Percentiles rank a stretch among this genome's conserved stretches.
phyloP scores from a whole-genome alignment of 2,113 vertebrate genomes.

The Pseudorhombus dupliciocellatus region DNA sequence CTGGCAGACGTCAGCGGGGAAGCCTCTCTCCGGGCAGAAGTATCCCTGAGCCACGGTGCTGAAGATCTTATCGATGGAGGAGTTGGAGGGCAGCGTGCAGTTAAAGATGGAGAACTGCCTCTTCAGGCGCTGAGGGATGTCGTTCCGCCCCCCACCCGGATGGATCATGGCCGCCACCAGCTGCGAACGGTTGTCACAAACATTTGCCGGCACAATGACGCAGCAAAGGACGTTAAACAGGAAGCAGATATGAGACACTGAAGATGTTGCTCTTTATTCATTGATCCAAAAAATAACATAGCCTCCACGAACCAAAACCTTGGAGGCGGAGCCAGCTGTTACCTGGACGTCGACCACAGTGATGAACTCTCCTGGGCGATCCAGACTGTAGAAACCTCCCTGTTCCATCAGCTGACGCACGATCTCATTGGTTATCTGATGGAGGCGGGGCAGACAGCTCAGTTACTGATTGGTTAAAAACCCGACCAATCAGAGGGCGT shows the following conservation, averaged over 20 bases:
- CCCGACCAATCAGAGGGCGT: constrained; percentile 7
- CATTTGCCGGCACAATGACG: no score
- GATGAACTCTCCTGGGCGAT: constrained; percentile 86
- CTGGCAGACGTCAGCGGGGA: constrained; percentile 72
- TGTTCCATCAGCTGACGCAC: constrained; percentile 90
- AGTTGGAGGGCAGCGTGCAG: constrained; percentile 85
- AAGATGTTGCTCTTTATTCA: no score
- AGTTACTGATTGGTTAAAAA: not conserved
- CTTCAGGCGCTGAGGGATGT: constrained; percentile 88
- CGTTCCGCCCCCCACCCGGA: constrained; percentile 86
- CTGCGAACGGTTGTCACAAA: constrained; percentile 29
- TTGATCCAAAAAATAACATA: no score
- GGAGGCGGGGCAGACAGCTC: not conserved
- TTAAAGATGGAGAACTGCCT: constrained; percentile 87
- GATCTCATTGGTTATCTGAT: constrained; percentile 88
- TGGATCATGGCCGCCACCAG: constrained; percentile 89
- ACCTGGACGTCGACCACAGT: constrained; percentile 82
- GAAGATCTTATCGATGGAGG: constrained; percentile 87
- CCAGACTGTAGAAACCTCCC: constrained; percentile 86
- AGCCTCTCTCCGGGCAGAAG: constrained; percentile 84
- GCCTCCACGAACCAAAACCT: no score
- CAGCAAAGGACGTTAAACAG: no score
- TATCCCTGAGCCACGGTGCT: constrained; percentile 83
- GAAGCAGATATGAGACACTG: no score
- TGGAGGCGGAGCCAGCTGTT: not conserved